Evolutionary conservation across 2,888 invertebrate genomes (phyloP), one percentile per base, ranked within the genome.

Genomic region (Tenthredo mesomela): DNA sequence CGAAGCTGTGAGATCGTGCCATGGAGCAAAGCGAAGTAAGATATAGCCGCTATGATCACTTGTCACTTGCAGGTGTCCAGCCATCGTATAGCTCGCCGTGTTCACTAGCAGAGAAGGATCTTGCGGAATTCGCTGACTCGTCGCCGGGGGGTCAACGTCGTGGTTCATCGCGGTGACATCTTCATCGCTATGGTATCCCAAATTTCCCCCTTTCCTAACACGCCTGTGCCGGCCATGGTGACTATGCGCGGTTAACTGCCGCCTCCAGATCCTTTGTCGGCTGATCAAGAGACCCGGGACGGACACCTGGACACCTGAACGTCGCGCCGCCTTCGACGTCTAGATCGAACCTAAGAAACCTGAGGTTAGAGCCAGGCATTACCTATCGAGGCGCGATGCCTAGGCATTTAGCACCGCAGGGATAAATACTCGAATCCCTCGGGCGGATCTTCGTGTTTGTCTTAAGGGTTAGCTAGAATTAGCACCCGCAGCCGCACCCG

Each of bases 81-180:
- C 25, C 47, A 47, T 67, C 50, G 40, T 29, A 37, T 47, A 37
- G 58, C 58, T 80, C 82, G 67, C n/a, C 15, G 43, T 43, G 43
- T 43, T 80, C 80, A 77, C 73, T 12, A n/a, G 10, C 43, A 15
- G 58, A 80, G 77, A 80, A 54, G 43, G 61, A 80, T 85, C 85
- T 85, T 85, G 86, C 86, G 90, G 91, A 91, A 91, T 91, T 89
- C 86, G 90, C 91, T 91, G 91, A 91, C 90, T 91, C 90, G 90
- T 87, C 78, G 61, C 71, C 54, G 21, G 85, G 86, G 86, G 88
- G 88, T 89, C 88, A 88, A 85, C 85, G 86, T 88, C 88, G 87
- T 87, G 87, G 88, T 86, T 87, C 87, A 86, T 86, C 87, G 85
- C 88, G 89, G 90, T 90, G 90, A 91, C 90, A 91, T 89, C 90